phyloP scores from a whole-genome alignment of 2,797 vertebrate species.

The Cyprinodon diabolis region DNA sequence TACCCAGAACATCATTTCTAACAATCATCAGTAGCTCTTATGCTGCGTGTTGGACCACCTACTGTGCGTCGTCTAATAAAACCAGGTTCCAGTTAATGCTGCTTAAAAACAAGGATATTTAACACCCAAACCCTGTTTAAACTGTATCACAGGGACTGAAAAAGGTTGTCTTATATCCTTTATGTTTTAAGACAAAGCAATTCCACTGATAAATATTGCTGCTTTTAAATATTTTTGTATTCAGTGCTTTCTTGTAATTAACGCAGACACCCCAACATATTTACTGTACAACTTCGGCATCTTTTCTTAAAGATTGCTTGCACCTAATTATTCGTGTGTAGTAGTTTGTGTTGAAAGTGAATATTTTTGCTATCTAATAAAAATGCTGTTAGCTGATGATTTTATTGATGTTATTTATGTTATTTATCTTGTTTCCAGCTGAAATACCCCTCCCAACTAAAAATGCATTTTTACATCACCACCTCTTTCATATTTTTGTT shows the following conservation, averaged over 20 bases:
- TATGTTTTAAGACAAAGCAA: not conserved
- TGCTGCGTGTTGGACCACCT: not conserved
- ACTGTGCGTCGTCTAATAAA: not conserved
- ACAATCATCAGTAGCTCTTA: not conserved
- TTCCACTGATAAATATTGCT: not conserved
- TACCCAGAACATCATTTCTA: not conserved
- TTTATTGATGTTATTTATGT: not conserved
- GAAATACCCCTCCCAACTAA: not conserved
- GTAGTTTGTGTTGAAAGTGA: slow-evolving; percentile 16
- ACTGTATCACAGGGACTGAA: no score
- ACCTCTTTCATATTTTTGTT: no score
- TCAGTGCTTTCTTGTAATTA: no score
- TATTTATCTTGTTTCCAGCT: not conserved
- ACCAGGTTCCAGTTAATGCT: not conserved
- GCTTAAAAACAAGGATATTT: not conserved
- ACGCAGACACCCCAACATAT: not conserved
- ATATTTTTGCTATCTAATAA: slow-evolving; percentile 54
- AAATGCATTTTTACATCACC: no score
- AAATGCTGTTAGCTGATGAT: slow-evolving; percentile 4
- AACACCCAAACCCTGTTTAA: not conserved
- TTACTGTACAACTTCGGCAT: not conserved
- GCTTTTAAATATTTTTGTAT: not conserved
- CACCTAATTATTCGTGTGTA: not conserved
- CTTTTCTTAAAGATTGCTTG: not conserved
- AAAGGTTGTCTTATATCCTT: not conserved